Base-by-base conservation (phyloP, 2,113 vertebrate species). In the Oncorhynchus masou region DNA sequence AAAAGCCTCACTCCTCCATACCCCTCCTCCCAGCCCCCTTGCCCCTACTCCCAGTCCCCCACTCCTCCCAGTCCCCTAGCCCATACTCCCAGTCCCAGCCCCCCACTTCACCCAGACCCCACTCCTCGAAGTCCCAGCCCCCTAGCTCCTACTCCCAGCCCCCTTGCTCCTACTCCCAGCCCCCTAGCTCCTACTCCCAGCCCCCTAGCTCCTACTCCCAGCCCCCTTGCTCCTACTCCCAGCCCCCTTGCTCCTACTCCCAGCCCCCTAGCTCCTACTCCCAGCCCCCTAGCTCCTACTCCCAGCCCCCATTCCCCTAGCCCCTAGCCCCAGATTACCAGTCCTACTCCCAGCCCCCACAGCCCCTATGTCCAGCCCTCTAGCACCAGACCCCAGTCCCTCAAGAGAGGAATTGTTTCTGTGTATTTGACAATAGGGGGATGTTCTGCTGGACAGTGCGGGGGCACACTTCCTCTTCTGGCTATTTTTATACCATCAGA, bases 401-500 rank as follows among this genome's bases (percentile, higher is more conserved):
- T 45, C 73, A 78, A 34, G 57, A 70, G 45, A 60, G 2, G 31
- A 19, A 45, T 74, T 22, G 25, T 62, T 59, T 49, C 74, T 22
- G 70, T 82, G 83, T 76, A 9, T 80, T 51, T 19, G 64, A 90
- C 89, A 92, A 91, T 88, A 72, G 85, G 71, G 77, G 90, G 89
- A 93, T 90, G 88, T 90, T 74, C 76, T 86, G 64, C 29, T 74
- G 57, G 19, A 57, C 74, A 78, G 39, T 0, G 0, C 6, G 19
- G 65, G 54, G 81, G 25, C 39, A 77, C 2, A 20, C 31, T n/a
- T 75, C 66, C 71, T 31, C 71, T 57, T 73, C 27, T 73, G 54
- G 71, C 24, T 6, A 62, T 62, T 62, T 62, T 16, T 24, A 22
- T 68, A 29, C 25, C 12, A 22, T 68, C 13, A 54, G 51, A 15